Percentiles rank a stretch among this genome's conserved stretches.
Conservation (phyloP, 2,888 invertebrate species). For the Lithosia quadra region DNA sequence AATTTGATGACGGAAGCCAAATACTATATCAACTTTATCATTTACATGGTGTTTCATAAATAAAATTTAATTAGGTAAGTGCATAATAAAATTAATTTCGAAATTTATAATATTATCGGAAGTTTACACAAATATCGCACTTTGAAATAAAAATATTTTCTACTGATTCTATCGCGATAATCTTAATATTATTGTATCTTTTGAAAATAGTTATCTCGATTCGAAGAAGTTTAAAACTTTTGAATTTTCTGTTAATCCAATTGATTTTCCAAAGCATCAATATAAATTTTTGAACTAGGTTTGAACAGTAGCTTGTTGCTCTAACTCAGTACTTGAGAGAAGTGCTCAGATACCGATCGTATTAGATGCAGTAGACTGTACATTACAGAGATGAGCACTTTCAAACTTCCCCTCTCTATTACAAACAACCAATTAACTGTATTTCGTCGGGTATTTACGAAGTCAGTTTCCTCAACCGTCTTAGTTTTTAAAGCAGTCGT, state of each 20-base stretch:
- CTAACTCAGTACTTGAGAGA: slow-evolving; percentile 12
- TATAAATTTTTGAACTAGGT: not conserved
- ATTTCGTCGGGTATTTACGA: slow-evolving; percentile 4
- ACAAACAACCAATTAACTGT: slow-evolving; percentile 18
- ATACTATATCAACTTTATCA: too few relatives aligned
- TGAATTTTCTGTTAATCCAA: not conserved
- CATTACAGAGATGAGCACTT: slow-evolving; percentile 11
- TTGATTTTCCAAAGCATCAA: not conserved
- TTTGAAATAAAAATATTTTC: too few relatives aligned
- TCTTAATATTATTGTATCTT: too few relatives aligned
- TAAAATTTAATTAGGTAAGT: too few relatives aligned
- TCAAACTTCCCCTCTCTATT: slow-evolving; percentile 11
- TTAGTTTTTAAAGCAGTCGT: slow-evolving; percentile 1
- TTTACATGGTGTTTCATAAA: too few relatives aligned
- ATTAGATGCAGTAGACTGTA: slow-evolving; percentile 11
- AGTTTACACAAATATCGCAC: too few relatives aligned
- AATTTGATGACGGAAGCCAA: too few relatives aligned
- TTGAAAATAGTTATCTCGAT: too few relatives aligned
- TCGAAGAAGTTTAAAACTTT: not conserved
- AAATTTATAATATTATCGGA: too few relatives aligned
- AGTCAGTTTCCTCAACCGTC: not conserved
- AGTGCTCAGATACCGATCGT: slow-evolving; percentile 13
- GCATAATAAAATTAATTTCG: too few relatives aligned
- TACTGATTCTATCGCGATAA: too few relatives aligned
- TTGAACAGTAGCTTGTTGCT: not conserved